Conservation (phyloP, 2,797 vertebrate genomes). For the Nyctibius grandis region DNA sequence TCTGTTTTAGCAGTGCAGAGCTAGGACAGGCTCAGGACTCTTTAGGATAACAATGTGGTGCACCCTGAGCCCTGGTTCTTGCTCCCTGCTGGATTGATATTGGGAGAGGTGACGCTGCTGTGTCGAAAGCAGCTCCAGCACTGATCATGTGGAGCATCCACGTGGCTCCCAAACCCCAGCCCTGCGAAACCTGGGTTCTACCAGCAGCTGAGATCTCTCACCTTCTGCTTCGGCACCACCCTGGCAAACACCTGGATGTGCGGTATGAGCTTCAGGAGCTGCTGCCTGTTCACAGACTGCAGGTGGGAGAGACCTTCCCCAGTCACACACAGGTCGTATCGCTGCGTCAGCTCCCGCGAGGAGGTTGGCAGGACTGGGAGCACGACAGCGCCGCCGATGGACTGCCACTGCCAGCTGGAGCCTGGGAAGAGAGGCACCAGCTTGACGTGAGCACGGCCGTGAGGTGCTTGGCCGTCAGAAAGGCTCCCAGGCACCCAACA, state of each 20-base stretch:
- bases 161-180: not conserved
- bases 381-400: constrained; percentile 79
- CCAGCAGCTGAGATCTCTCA: constrained; percentile 17
- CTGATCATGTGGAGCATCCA: fast-evolving
- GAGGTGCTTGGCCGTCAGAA: not conserved
- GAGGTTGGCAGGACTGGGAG: constrained; percentile 73
- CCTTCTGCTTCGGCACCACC: constrained; percentile 97
- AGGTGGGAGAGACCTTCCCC: constrained; percentile 86
- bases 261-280: constrained; percentile 84
- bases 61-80: not conserved
- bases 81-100: not conserved
- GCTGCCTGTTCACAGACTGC: constrained; percentile 68
- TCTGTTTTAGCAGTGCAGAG: not conserved
- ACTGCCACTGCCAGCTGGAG: constrained; percentile 84
- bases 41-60: not conserved
- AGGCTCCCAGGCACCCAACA: not conserved
- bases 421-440: constrained; percentile 53
- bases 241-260: constrained; percentile 91
- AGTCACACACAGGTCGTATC: constrained; percentile 88
- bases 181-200: not conserved
- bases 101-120: not conserved
- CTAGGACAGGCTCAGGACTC: fast-evolving
- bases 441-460: fast-evolving
- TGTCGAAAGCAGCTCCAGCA: not conserved
- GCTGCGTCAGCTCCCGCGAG: constrained; percentile 67